Evolutionary conservation across 1,140 invertebrate genomes (phyloP), one percentile per base, ranked within the genome.

Genomic region (Dolichoris vasculosae): DNA sequence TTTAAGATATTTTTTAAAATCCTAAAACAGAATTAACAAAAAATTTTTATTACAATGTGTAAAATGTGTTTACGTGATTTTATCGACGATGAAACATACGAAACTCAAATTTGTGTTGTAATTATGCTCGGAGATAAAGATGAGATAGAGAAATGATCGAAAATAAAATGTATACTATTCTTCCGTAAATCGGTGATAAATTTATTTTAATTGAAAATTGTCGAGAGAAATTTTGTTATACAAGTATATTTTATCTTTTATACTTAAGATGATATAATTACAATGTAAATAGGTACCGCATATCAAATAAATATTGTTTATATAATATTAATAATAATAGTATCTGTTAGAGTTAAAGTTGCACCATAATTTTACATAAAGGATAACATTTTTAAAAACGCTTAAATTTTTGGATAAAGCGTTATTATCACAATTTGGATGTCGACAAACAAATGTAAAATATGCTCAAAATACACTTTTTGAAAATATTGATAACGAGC

Each of bases 211-310:
- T 38, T n/a, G 38, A 43, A 40, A 64, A 7, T 43, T 32, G 40
- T n/a, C 59, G 9, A 30, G 59, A 80, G 59, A 80, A 67, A 80
- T 80, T 80, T 13, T 20, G n/a, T 80, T 80, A 30, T 23, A 63
- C 59, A 51, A 67, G 35, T 32, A 78, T 26, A 38, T 59, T 35
- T 38, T n/a, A 43, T n/a, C 26, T 40, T 6, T 9, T 4, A 73
- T 43, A 73, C 6, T 23, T n/a, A 43, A 73, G 17, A 26, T 40
- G 9, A 23, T 35, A 26, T 71, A 20, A 8, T 17, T 40, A 23
- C 26, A 20, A 40, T 17, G 15, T 71, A n/a, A 73, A 26, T 43
- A 35, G 40, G 30, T 69, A 13, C 32, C 26, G 15, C 7, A 8
- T 13, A 13, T 35, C 3, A 67, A 67, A 67, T 35, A 67, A 67